These are phyloP conservation scores for Drosophila eohydei DNA, from an alignment of 2,888 invertebrate species.

Conservation along the genomic window DNA sequence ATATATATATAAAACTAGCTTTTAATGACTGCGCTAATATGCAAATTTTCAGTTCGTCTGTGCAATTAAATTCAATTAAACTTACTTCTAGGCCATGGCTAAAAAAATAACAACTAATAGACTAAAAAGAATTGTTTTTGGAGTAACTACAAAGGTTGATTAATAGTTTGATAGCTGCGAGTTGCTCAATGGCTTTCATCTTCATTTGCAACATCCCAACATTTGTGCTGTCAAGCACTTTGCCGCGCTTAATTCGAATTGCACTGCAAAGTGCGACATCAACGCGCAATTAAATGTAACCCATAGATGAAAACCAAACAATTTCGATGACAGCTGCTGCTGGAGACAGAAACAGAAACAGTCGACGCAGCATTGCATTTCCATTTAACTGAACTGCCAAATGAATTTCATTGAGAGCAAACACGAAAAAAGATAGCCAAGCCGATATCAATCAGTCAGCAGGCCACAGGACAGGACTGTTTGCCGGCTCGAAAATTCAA, in stretches of 20 bases:
- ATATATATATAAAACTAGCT: not conserved
- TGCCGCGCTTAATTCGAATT: constrained; percentile 16
- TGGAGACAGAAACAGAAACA: constrained; percentile 5
- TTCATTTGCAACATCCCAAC: constrained; percentile 10
- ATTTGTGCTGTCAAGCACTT: not conserved
- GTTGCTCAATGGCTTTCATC: constrained; percentile 1
- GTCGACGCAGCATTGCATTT: constrained; percentile 23
- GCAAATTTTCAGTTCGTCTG: constrained; percentile 21
- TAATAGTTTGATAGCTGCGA: constrained; percentile 5
- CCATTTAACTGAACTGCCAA: constrained; percentile 18
- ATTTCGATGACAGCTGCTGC: constrained; percentile 24
- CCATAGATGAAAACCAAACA: constrained; percentile 21
- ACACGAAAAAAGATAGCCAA: constrained; percentile 13
- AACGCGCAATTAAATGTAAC: constrained; percentile 38
- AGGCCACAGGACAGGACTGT: not conserved
- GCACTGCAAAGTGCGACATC: constrained; percentile 37
- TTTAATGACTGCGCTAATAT: constrained; percentile 29
- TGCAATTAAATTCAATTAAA: constrained; percentile 5
- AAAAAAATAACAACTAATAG: not conserved
- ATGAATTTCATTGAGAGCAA: constrained; percentile 35
- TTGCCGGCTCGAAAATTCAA: constrained; percentile 31
- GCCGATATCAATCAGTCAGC: constrained; percentile 43
- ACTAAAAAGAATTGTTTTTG: not conserved
- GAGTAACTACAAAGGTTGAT: not conserved
- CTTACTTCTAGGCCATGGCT: constrained; percentile 10